Evolutionary conservation across 2,113 vertebrate genomes (phyloP).

Genomic region (Nothocercus julius): DNA sequence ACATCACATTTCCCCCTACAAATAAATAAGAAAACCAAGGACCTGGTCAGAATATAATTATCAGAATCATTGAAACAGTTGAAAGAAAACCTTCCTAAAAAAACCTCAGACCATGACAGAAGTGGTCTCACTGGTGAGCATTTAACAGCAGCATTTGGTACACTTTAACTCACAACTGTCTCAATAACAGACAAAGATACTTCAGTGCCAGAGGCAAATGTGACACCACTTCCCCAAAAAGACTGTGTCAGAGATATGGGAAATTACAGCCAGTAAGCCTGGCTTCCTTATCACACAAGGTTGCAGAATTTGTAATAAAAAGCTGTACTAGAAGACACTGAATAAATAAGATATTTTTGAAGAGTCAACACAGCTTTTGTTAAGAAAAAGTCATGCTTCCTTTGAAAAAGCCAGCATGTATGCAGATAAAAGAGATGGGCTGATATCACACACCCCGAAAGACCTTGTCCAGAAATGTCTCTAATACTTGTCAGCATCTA

Average conservation of each 20-base stretch:
- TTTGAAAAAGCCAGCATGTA: neutral
- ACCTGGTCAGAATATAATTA: neutral
- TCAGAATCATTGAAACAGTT: neutral
- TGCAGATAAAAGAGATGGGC: neutral
- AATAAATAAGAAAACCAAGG: neutral
- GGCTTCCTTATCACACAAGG: neutral
- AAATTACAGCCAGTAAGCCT: constrained; percentile 3
- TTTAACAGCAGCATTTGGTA: neutral
- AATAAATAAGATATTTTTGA: neutral
- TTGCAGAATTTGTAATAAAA: neutral
- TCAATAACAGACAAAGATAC: constrained; percentile 36
- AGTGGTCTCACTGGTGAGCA: rapidly evolving
- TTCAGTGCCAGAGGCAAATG: neutral
- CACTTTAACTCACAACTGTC: constrained; percentile 33
- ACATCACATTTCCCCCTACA: neutral
- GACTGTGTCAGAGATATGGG: neutral
- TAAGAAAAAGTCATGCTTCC: neutral
- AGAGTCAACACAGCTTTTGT: neutral
- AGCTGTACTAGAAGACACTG: neutral
- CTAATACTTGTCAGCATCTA: neutral
- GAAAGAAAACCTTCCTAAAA: neutral
- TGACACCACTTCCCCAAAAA: constrained; percentile 18
- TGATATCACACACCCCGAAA: neutral
- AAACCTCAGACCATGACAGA: neutral
- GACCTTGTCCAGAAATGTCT: neutral